Base-by-base conservation (phyloP, 2,888 invertebrate genomes). In the Eurytoma californica region DNA sequence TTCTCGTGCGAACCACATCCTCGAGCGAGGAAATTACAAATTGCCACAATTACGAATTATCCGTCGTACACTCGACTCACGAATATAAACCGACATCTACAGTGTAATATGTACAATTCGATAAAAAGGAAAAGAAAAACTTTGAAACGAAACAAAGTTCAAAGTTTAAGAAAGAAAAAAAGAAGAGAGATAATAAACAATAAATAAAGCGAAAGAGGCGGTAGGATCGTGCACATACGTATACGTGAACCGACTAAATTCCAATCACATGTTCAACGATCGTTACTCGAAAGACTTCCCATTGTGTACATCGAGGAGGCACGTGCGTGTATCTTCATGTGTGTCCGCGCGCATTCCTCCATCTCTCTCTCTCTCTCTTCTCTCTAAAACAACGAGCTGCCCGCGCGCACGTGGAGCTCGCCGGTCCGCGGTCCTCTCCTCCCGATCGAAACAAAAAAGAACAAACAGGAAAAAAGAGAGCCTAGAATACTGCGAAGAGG, bases 261-360 rank as follows among this genome's bases (percentile, higher is more conserved):
- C 24, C 67, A 63, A 78, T 73, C 72, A 68, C 73, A 68, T 78
- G 16, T 72, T 63, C n/a, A 68, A 63, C 61, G 49, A 60, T 61
- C 55, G 39, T 57, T 68, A 53, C 55, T 68, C 68, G 73, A 78
- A 72, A 78, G 61, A 78, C 68, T 72, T 63, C 9, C 49, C 60
- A 68, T 24, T 69, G 61, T 69, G 55, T 72, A 73, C 18, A 68
- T 74, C 51, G 69, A 47, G 51, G 73, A 79, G 79, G 79, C 79
- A 74, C 79, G 69, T 74, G 74, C 55, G 79, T 79, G 79, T 73
- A 68, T 61, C 47, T 24, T 77, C 47, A 20, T 53, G 53, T 57
- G 63, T 55, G 47, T 69, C 47, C 7, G 28, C 57, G 69, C 51
- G 51, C 61, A 39, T 39, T 39, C 4, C 39, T 39, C 39, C 39